Evolutionary conservation across 2,797 vertebrate genomes (phyloP).

Genomic region (Ammospiza maritima): DNA sequence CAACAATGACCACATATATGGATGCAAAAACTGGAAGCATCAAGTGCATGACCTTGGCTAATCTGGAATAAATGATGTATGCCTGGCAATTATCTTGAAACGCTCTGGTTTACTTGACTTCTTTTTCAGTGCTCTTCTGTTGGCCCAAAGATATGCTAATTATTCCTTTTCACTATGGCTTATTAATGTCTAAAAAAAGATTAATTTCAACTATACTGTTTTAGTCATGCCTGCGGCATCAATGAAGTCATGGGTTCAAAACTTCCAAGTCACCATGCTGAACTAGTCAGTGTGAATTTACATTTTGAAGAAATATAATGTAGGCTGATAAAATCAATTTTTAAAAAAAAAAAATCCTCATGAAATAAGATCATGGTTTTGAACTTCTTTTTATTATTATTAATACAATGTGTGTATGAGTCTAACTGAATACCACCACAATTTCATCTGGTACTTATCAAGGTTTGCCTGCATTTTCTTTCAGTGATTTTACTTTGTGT

Average conservation of each 20-base stretch:
- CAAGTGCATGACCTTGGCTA: conserved; percentile 83
- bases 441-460: conserved; percentile 71
- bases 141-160: conserved; percentile 50
- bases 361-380: conserved; percentile 69
- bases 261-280: conserved; percentile 12
- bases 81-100: conserved; percentile 87
- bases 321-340: conserved; percentile 48
- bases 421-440: conserved; percentile 59
- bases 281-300: conserved; percentile 48
- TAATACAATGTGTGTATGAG: conserved; percentile 64
- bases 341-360: conserved; percentile 35
- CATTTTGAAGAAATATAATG: conserved; percentile 54
- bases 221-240: conserved; percentile 36
- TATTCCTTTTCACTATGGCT: conserved; percentile 36
- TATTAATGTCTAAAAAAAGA: conserved; percentile 53
- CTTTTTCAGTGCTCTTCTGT: conserved; percentile 30
- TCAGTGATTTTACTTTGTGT: conserved; percentile 69
- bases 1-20: conserved; percentile 81
- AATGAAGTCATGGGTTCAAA: conserved; percentile 45
- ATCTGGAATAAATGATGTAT: conserved; percentile 86
- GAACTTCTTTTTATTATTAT: conserved; percentile 71
- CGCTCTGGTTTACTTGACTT: conserved; percentile 73
- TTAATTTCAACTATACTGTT: conserved; percentile 31
- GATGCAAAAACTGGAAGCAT: conserved; percentile 71
- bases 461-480: conserved; percentile 65